These are phyloP conservation scores for Sceloporus tristichus DNA, from an alignment of 2,113 vertebrate genomes.

Conservation along the genomic window DNA sequence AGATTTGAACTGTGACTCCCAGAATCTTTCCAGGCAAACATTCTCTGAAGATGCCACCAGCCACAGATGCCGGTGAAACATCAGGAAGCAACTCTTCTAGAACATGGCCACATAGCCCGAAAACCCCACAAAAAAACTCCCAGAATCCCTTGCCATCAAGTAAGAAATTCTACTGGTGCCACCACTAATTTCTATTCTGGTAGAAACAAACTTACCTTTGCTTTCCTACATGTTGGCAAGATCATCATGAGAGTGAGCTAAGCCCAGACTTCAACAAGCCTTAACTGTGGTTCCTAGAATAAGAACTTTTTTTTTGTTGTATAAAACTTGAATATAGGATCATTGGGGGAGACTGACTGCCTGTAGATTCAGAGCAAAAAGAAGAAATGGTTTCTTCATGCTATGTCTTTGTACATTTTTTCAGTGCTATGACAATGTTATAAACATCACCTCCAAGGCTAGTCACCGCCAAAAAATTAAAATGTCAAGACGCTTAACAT, in stretches of 20 bases:
- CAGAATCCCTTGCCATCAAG: too few relatives aligned
- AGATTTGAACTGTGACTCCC: too few relatives aligned
- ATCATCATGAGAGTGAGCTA: not conserved
- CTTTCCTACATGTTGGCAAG: not conserved
- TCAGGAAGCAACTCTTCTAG: too few relatives aligned
- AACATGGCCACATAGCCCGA: too few relatives aligned
- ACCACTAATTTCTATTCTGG: not conserved
- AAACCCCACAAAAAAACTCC: too few relatives aligned
- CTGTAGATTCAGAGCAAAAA: not conserved
- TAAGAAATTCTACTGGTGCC: too few relatives aligned
- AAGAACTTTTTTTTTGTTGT: not conserved
- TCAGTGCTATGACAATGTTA: not conserved
- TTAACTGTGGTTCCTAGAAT: not conserved
- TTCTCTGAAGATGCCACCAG: too few relatives aligned
- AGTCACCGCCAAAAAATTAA: not conserved
- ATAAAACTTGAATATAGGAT: not conserved
- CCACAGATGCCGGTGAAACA: too few relatives aligned
- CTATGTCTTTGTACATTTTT: not conserved
- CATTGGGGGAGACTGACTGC: not conserved
- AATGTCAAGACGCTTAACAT: not conserved
- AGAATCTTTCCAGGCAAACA: too few relatives aligned
- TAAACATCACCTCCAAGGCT: not conserved
- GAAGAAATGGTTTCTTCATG: not conserved
- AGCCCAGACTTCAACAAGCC: not conserved
- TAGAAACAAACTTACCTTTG: not conserved